Evolutionary conservation across 2,113 vertebrate species (phyloP).

Genomic region (Ptilorrhoa leucosticta): DNA sequence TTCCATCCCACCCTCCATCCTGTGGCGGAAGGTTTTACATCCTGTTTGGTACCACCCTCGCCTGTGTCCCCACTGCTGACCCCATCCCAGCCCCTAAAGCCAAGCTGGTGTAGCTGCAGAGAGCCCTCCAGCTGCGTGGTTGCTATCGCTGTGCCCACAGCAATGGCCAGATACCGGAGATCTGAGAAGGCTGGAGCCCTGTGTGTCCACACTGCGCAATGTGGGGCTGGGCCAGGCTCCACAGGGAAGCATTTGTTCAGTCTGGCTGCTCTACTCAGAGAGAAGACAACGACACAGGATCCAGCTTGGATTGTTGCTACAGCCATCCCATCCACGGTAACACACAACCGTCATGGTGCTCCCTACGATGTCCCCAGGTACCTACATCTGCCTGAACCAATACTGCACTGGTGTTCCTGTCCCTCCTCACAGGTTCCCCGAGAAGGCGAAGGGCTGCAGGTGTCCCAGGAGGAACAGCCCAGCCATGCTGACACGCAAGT

Average conservation of each 20-base stretch:
- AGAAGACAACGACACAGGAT: neutral
- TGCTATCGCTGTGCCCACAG: rapidly evolving
- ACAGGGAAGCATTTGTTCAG: neutral
- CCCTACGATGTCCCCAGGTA: neutral
- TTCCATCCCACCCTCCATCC: neutral
- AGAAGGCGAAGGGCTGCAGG: neutral
- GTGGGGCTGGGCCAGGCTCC: neutral
- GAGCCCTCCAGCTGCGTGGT: neutral
- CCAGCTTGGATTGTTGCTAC: neutral
- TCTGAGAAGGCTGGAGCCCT: neutral
- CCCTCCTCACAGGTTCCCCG: neutral
- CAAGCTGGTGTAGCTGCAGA: neutral
- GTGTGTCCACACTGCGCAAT: neutral
- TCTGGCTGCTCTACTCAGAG: neutral
- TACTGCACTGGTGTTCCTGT: too few species aligned
- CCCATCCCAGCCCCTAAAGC: neutral
- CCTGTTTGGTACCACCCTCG: neutral
- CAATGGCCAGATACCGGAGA: neutral
- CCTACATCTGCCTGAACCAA: neutral
- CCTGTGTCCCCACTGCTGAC: neutral
- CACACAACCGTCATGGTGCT: rapidly evolving
- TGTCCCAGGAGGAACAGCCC: neutral
- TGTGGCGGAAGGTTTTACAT: neutral
- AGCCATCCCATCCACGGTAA: neutral
- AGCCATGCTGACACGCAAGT: neutral